Evolutionary conservation across 1,140 invertebrate species (phyloP).

Genomic region (Pentalonia nigronervosa): DNA sequence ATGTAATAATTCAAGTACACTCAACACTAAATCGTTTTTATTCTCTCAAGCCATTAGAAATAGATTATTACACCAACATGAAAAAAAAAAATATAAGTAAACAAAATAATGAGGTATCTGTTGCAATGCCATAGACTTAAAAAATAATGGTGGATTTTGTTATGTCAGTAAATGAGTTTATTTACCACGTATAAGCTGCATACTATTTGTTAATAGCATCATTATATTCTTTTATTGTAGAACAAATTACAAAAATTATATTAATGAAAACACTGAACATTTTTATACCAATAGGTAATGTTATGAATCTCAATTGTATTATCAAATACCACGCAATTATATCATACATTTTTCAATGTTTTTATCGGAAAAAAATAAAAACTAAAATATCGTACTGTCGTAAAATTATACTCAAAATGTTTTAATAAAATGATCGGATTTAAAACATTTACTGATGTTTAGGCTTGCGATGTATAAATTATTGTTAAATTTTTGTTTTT

Average conservation of each 20-base stretch:
- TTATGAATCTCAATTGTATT: neutral
- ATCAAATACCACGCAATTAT: neutral
- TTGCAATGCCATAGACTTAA: slow-evolving; percentile 5
- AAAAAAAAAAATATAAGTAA: slow-evolving; percentile 26
- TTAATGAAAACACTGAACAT: neutral
- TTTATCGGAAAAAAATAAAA: neutral
- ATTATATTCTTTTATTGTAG: neutral
- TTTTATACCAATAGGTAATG: neutral
- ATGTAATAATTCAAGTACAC: neutral
- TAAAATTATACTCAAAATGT: neutral
- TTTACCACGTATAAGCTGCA: neutral
- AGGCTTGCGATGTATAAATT: neutral
- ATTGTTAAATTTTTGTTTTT: neutral
- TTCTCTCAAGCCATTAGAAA: slow-evolving; percentile 28
- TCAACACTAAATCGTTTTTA: slow-evolving; percentile 22
- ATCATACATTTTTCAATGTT: neutral
- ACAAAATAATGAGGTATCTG: slow-evolving; percentile 34
- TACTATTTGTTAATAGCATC: neutral
- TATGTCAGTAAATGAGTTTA: slow-evolving; percentile 24
- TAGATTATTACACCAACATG: slow-evolving; percentile 17
- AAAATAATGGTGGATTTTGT: slow-evolving; percentile 18
- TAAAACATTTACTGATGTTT: neutral
- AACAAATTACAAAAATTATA: neutral
- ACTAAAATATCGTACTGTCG: neutral
- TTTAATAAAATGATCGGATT: neutral